Conservation (phyloP, 2,113 vertebrate genomes). For the Naja naja region DNA sequence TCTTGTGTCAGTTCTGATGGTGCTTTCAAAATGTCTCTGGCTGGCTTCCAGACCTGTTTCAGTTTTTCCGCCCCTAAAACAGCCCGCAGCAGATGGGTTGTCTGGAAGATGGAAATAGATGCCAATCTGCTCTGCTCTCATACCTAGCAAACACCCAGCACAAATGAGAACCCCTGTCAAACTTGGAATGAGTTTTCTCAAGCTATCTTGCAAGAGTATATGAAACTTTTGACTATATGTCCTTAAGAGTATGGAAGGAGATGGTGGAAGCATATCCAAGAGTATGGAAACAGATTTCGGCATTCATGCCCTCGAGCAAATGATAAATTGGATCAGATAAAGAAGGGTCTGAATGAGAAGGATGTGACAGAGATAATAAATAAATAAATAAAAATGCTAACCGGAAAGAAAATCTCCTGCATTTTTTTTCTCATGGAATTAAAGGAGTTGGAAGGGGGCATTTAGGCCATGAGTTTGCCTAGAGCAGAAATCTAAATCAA, state of each 20-base stretch:
- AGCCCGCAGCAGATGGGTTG: not conserved
- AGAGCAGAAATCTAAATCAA: not conserved
- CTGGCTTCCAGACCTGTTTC: not conserved
- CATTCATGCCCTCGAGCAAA: not conserved
- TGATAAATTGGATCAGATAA: not conserved
- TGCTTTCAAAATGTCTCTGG: constrained; percentile 10
- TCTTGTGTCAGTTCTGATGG: not conserved
- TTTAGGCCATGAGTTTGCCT: not conserved
- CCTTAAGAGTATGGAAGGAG: not conserved
- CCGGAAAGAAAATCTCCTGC: not conserved
- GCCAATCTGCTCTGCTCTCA: not conserved
- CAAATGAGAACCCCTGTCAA: not conserved
- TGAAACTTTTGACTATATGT: not conserved
- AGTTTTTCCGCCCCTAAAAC: not conserved
- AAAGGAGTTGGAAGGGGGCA: not conserved
- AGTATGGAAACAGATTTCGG: not conserved
- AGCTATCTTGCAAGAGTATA: not conserved
- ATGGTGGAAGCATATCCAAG: not conserved
- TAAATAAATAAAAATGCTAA: not conserved
- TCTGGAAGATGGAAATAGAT: not conserved
- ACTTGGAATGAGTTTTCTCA: not conserved
- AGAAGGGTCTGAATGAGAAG: not conserved
- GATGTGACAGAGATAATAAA: not conserved
- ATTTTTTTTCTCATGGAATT: not conserved
- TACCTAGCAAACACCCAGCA: not conserved